Evolutionary conservation across 2,888 invertebrate species (phyloP), one percentile per base, ranked within the genome.

Genomic region (Chromoteleia sp.): DNA sequence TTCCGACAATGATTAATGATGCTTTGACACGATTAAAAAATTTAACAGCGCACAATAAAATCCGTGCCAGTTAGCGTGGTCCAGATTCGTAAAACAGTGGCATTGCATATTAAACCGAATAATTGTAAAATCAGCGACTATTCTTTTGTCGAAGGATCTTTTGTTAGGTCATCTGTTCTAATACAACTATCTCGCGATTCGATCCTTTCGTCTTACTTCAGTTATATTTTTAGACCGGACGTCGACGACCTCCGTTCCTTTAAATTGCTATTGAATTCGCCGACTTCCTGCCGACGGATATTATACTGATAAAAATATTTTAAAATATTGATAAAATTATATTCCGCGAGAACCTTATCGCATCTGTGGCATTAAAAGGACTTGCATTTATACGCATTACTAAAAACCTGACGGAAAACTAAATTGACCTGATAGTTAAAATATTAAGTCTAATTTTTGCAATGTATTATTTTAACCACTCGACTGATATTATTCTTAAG

Each of bases 141-240:
- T 41, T 41, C 39, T 14, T 45, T 45, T 19, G 10, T 6, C 8
- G 17, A 45, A 8, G 45, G 8, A 10, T 19, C 10, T 10, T 43
- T 45, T 19, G 17, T 17, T 10, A 17, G 45, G 10, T 7, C 19
- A 19, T 10, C 45, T 3, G 5, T 43, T 43, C 1, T 43, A 17
- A 17, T 8, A 14, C 39, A n/a, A 45, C 1, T 17, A n/a, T 21
- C 21, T 21, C 21, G 10, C 21, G 48, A 25, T 25, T 48, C 21
- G 21, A 48, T 21, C 48, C 21, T 48, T 25, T 41, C 14, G 39
- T 1, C 14, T 0, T 12, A 5, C 21, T 25, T 6, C 21, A n/a
- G n/a, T 12, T 15, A 15, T 29, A 68, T 43, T 43, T 68, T 43
- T 30, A 43, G 17, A n/a, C 68, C 70, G 70, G 70, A 59, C 58